Base-by-base conservation (phyloP, 1,140 invertebrate genomes). In the Heterodera schachtii region DNA sequence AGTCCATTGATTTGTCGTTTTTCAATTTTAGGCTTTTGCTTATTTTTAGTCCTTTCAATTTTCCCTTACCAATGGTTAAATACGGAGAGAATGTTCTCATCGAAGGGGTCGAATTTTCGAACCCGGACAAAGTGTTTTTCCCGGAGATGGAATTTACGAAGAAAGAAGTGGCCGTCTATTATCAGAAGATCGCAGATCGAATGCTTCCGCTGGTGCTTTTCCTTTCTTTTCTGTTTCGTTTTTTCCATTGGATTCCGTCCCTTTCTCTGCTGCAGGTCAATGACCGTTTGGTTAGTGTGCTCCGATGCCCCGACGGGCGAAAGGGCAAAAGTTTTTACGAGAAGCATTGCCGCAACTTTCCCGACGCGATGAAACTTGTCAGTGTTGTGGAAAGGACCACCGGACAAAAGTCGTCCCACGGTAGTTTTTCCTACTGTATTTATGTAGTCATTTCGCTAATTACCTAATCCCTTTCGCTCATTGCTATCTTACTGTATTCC, bases 261-360 rank as follows among this genome's bases (percentile, higher is more conserved):
- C 31, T 31, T 31, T 31, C 31, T 31, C 31, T 31, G 49, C 49
- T 71, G 16, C 6, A 71, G 69, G 69, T 71, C 9, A 71, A 71
- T 41, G 69, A 71, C 44, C 31, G 5, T 13, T n/a, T 71, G 31
- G 13, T 71, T 41, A 43, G 41, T n/a, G 31, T 71, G 0, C 31
- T 71, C 16, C 69, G 69, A 43, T 71, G n/a, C n/a, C 69, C 69
- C 11, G 44, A 71, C 44, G 69, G 69, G 1, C 69, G 69, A 71
- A 43, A n/a, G 57, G 57, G 57, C 57, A 64, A 64, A 64, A 64
- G 69, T 71, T 71, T 8, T 8, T 71, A 43, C 31, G 69, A 71
- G 69, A 71, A 46, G 44, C 69, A 71, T n/a, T 71, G 69, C 21
- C 69, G 69, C 44, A 46, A 46, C 11, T 71, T 71, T 71, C 69